phyloP scores from a whole-genome alignment of 2,888 invertebrate genomes.

The Plutella xylostella region DNA sequence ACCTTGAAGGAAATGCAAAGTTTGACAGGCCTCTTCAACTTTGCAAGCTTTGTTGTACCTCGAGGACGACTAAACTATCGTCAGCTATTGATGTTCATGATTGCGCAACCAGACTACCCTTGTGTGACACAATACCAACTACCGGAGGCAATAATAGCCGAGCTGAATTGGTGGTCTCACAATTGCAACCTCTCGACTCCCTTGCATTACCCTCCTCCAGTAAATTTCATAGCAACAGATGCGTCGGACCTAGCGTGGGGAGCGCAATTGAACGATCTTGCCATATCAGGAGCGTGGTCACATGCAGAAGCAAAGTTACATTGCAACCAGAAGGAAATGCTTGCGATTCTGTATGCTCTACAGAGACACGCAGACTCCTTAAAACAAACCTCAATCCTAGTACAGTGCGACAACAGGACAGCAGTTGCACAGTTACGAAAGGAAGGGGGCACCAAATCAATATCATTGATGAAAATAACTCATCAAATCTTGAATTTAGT shows the following conservation, averaged over 20 bases:
- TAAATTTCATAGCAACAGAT: slow-evolving; percentile 15
- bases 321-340: slow-evolving; percentile 19
- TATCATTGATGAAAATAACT: slow-evolving; percentile 10
- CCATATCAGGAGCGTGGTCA: slow-evolving; percentile 12
- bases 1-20: slow-evolving; percentile 6
- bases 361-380: background rate
- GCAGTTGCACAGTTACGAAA: slow-evolving; percentile 19
- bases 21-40: too few species aligned
- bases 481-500: slow-evolving; percentile 11
- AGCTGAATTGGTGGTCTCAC: slow-evolving; percentile 5
- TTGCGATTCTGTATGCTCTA: too few species aligned
- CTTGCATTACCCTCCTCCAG: background rate
- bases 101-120: background rate
- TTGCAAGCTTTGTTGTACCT: slow-evolving; percentile 3
- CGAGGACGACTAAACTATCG: slow-evolving; percentile 9
- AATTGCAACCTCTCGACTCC: background rate
- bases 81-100: background rate
- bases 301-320: slow-evolving; percentile 10
- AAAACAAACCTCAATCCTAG: slow-evolving; percentile 5
- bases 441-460: slow-evolving; percentile 20
- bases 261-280: slow-evolving; percentile 13
- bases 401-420: slow-evolving; percentile 14
- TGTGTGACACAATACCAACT: background rate
- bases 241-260: slow-evolving; percentile 17
- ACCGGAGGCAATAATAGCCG: background rate